A percentile compares a stretch with the other conserved stretches of the same genome.
These are phyloP conservation scores for Peromyscus nudipes DNA, from an alignment of 2,797 vertebrate genomes.

Conservation along the genomic window DNA sequence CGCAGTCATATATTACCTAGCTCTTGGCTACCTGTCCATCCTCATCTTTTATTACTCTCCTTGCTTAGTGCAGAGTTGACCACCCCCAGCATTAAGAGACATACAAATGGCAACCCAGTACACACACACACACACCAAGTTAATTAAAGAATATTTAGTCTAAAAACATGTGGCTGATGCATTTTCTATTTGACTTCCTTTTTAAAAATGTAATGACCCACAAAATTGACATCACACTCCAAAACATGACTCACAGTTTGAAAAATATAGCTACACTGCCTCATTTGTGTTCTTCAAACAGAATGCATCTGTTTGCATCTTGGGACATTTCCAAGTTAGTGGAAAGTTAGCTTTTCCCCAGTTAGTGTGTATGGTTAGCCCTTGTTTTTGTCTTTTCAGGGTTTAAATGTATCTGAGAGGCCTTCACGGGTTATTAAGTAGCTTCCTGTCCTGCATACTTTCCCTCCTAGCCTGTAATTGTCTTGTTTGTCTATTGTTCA, in stretches of 20 bases:
- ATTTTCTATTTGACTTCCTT: conserved; percentile 20
- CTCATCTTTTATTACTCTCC: conserved; percentile 11
- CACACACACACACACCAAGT: background rate
- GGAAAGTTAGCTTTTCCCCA: background rate
- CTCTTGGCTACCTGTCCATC: background rate
- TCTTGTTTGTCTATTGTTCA: conserved; percentile 47
- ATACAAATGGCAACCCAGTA: background rate
- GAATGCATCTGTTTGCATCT: conserved; percentile 56
- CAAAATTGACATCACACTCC: conserved; percentile 52
- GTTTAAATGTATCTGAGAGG: conserved; percentile 53
- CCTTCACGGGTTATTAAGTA: conserved; percentile 38
- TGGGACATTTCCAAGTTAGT: background rate
- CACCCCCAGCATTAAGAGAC: background rate
- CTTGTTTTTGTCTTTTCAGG: background rate
- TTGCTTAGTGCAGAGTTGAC: conserved; percentile 39
- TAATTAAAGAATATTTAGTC: conserved; percentile 53
- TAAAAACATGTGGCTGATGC: conserved; percentile 53
- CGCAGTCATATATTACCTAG: background rate
- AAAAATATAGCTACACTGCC: conserved; percentile 61
- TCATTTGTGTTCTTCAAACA: conserved; percentile 55
- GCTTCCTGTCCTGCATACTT: conserved; percentile 62
- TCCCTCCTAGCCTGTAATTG: conserved; percentile 64
- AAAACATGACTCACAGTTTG: conserved; percentile 31
- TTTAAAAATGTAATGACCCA: conserved; percentile 4
- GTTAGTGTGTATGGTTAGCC: background rate